These are phyloP conservation scores for Craterocephalus amniculus DNA, from an alignment of 2,797 vertebrate genomes.

Conservation along the genomic window DNA sequence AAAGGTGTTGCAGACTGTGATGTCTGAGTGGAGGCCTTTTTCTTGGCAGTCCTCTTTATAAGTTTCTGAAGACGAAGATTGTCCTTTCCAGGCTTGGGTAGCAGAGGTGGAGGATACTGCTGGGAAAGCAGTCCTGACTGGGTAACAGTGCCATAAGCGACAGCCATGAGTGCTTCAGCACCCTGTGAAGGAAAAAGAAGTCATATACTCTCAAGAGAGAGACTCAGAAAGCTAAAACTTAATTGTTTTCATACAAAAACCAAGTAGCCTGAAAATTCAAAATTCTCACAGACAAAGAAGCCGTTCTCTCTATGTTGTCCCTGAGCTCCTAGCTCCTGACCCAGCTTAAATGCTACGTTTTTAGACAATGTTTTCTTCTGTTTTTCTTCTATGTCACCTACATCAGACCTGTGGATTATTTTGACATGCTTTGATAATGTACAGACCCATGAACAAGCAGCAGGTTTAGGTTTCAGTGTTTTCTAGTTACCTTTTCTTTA, in stretches of 20 bases:
- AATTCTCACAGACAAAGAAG: background rate
- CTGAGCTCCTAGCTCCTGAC: too few species aligned
- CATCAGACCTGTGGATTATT: background rate
- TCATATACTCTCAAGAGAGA: background rate
- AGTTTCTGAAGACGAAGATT: constrained; percentile 90
- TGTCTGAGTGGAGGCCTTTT: constrained; percentile 75
- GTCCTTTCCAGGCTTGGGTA: constrained; percentile 93
- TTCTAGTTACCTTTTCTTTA: background rate
- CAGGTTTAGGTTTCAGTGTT: background rate
- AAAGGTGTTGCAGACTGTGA: constrained; percentile 78
- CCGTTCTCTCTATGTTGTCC: background rate
- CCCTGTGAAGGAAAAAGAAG: constrained; percentile 60
- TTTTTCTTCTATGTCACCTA: background rate
- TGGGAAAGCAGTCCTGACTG: constrained; percentile 73
- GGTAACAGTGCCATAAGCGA: constrained; percentile 71
- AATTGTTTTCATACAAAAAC: too few species aligned
- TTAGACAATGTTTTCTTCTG: background rate
- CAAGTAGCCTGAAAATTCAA: background rate
- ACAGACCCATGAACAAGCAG: background rate
- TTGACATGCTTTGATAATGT: background rate
- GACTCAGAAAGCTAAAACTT: background rate
- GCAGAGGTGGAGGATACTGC: constrained; percentile 87
- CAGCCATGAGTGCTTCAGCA: constrained; percentile 85
- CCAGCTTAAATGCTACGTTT: background rate
- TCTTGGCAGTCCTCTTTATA: constrained; percentile 89